Conservation (phyloP, 2,797 vertebrate genomes). For the Micrastur ruficollis region DNA sequence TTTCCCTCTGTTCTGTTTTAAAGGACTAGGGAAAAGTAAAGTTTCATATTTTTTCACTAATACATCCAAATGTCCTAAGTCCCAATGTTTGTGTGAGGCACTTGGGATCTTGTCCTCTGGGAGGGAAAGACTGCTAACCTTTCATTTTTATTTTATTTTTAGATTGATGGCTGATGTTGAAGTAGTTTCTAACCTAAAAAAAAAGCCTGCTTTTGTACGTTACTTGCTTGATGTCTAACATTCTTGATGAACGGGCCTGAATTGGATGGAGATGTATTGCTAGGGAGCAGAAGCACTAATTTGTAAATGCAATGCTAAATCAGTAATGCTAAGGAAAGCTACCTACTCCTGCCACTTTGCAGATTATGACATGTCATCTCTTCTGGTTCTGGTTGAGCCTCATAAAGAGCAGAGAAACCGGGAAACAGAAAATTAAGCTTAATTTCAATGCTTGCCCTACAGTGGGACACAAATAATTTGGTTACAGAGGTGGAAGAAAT, state of each 20-base stretch:
- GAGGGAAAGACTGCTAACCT: background rate
- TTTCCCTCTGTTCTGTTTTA: background rate
- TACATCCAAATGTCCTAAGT: background rate
- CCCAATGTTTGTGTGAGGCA: background rate
- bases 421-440: background rate
- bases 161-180: background rate
- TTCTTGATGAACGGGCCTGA: background rate
- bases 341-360: background rate
- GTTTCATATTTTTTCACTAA: background rate
- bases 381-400: background rate
- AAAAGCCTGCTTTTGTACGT: rapidly evolving
- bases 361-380: background rate
- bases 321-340: background rate
- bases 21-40: background rate
- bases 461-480: background rate
- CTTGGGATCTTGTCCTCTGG: background rate
- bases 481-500: background rate
- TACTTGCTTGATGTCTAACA: background rate
- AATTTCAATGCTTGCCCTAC: background rate
- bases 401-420: background rate
- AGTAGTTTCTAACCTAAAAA: background rate
- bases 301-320: background rate
- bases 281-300: background rate
- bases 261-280: background rate
- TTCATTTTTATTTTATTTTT: background rate